Evolutionary conservation across 2,888 invertebrate genomes (phyloP), one percentile per base, ranked within the genome.

Genomic region (Macaria liturata): DNA sequence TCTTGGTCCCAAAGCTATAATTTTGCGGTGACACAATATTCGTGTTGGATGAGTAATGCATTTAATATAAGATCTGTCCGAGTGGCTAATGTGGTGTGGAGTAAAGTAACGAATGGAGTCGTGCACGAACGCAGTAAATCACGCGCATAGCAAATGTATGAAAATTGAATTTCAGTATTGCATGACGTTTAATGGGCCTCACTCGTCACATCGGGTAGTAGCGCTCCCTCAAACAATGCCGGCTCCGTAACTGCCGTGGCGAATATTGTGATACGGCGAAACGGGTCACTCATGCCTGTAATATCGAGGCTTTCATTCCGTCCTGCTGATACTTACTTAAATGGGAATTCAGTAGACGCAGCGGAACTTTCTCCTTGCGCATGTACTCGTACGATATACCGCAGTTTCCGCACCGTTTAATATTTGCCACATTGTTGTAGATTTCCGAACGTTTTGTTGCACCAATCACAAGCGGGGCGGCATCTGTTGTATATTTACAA

Each of bases 291-390:
- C 76, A 80, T 78, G 83, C 76, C 83, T 86, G 86, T 84, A 85
- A 85, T 85, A 86, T 77, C 75, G 70, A 78, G 77, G 81, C 80
- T 85, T 84, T 85, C 86, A 84, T 87, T 85, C 83, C 81, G 76
- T 74, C 74, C 70, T 72, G 69, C 73, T 69, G 42, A 75, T 74
- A 8, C 8, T 42, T 37, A 37, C 34, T 37, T 37, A 7, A 6
- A 37, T 37, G 34, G 34, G 7, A 37, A 7, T 37, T 37, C 7
- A 37, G 5, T 37, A 37, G 4, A 37, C 34, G 34, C 34, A 37
- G 7, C 1, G 6, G 37, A 46, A 46, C 49, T 49, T 54, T 37
- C 44, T 47, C 9, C 30, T 46, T 42, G 53, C 9, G 57, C 45
- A 5, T 54, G 45, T 20, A 20, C 20, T 20, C 20, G 20, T 52